Evolutionary conservation across 2,888 invertebrate genomes (phyloP).

Genomic region (Marasmarcha lunaedactyla): DNA sequence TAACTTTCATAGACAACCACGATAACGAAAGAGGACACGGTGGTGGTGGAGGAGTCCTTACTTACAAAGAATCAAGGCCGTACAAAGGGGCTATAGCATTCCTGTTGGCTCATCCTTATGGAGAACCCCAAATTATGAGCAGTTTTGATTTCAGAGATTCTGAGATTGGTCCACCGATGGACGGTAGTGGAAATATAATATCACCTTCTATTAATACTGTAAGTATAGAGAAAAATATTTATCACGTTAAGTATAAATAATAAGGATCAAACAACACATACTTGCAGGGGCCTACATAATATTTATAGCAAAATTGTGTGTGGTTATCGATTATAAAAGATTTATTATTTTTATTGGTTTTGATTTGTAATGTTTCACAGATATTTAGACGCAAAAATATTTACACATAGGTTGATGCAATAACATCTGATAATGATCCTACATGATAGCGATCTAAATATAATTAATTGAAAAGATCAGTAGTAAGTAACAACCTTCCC

Average conservation of each 20-base stretch:
- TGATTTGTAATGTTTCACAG: too few species aligned
- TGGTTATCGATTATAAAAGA: too few species aligned
- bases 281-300: too few species aligned
- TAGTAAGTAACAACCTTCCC: too few species aligned
- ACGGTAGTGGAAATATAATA: constrained; percentile 68
- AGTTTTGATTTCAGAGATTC: constrained; percentile 78
- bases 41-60: constrained; percentile 67
- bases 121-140: constrained; percentile 86
- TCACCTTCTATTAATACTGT: constrained; percentile 74
- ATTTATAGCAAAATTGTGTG: too few species aligned
- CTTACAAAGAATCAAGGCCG: constrained; percentile 72
- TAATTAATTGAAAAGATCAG: too few species aligned
- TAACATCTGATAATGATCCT: too few species aligned
- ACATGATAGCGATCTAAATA: too few species aligned
- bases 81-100: constrained; percentile 87
- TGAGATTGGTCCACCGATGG: constrained; percentile 77
- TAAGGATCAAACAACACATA: too few species aligned
- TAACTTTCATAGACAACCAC: constrained; percentile 86
- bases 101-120: constrained; percentile 86
- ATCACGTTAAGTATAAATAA: background rate
- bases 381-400: too few species aligned
- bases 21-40: constrained; percentile 81
- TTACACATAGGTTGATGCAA: too few species aligned
- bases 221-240: constrained; percentile 20
- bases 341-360: too few species aligned